phyloP scores from a whole-genome alignment of 2,888 invertebrate species.

The Thymelicus sylvestris region DNA sequence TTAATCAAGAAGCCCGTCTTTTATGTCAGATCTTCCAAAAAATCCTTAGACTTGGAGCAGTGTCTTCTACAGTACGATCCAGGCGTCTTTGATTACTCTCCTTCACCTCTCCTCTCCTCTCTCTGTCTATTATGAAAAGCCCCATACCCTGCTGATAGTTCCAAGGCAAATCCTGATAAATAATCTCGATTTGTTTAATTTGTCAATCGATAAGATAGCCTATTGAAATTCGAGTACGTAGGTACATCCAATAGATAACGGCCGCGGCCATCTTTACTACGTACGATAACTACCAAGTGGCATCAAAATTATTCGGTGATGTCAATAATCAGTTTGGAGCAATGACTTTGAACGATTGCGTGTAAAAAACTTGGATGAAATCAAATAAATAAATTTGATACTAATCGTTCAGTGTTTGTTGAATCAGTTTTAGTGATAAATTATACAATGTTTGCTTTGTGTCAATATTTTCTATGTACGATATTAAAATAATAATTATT shows the following conservation, averaged over 20 bases:
- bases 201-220: conserved; percentile 14
- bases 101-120: too few relatives aligned
- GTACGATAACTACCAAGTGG: conserved; percentile 15
- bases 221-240: conserved; percentile 18
- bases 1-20: too few relatives aligned
- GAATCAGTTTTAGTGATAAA: not conserved
- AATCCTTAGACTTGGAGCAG: too few relatives aligned
- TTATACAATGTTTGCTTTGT: too few relatives aligned
- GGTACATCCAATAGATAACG: conserved; percentile 14
- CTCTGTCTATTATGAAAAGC: too few relatives aligned
- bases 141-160: too few relatives aligned
- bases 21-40: too few relatives aligned
- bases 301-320: conserved; percentile 20
- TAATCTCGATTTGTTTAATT: conserved; percentile 16
- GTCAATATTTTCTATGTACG: too few relatives aligned
- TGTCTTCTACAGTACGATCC: too few relatives aligned
- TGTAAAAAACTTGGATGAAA: conserved; percentile 18
- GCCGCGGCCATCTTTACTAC: conserved; percentile 8
- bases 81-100: too few relatives aligned
- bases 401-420: conserved; percentile 14
- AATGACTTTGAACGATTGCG: conserved; percentile 13
- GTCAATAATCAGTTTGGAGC: conserved; percentile 20
- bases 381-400: conserved; percentile 20
- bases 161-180: not conserved
- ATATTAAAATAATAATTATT: too few relatives aligned